Percentiles rank a stretch among this genome's conserved stretches.
These are phyloP conservation scores for Neoscelio sp. DNA, from an alignment of 2,888 invertebrate genomes.

Conservation along the genomic window DNA sequence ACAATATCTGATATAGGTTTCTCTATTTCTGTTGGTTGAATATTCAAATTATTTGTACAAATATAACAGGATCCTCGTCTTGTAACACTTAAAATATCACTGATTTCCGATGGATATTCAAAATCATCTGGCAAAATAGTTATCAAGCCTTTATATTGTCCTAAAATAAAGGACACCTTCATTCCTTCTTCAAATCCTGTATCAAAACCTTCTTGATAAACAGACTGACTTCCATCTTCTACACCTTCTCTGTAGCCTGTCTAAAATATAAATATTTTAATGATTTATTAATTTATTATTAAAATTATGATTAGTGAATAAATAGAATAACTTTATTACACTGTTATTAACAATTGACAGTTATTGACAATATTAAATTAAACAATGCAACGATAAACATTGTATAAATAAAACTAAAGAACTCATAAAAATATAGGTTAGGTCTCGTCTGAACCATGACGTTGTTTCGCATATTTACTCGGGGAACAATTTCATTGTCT, in stretches of 20 bases:
- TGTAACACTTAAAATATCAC: constrained; percentile 73
- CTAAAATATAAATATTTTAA: constrained; percentile 83
- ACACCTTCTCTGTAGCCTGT: constrained; percentile 88
- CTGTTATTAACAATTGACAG: too few species aligned
- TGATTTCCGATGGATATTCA: constrained; percentile 73
- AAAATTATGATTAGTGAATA: too few species aligned
- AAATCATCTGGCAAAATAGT: constrained; percentile 63
- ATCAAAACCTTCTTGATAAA: constrained; percentile 89
- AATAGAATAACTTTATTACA: too few species aligned
- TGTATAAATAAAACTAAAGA: too few species aligned
- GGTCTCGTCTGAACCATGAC: too few species aligned
- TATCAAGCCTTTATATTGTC: constrained; percentile 83
- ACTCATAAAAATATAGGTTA: too few species aligned
- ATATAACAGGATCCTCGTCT: constrained; percentile 77
- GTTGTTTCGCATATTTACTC: too few species aligned
- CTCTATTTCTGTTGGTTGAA: constrained; percentile 49
- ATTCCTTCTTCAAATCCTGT: constrained; percentile 88
- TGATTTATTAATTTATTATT: too few species aligned
- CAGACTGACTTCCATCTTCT: constrained; percentile 86
- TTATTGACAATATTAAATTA: too few species aligned
- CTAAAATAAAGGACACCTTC: constrained; percentile 85
- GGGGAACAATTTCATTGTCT: too few species aligned
- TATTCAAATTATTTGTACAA: constrained; percentile 68
- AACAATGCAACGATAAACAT: too few species aligned
- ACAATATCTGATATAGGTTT: constrained; percentile 71